phyloP scores from a whole-genome alignment of 2,113 vertebrate genomes.

The Riparia riparia region DNA sequence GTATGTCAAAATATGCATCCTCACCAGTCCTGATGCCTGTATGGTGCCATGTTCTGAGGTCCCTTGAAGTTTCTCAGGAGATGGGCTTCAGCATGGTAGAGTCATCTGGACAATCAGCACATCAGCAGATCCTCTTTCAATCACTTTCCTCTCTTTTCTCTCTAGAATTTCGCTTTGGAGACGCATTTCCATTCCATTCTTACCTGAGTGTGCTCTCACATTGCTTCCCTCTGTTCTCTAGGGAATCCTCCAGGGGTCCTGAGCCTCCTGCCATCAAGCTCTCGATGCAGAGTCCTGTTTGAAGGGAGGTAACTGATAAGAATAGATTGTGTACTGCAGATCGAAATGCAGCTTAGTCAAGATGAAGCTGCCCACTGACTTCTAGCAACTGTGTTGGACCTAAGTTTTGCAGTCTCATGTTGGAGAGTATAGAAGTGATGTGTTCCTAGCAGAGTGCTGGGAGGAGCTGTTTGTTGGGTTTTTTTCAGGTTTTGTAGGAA shows the following conservation, averaged over 20 bases:
- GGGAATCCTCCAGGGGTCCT: neutral
- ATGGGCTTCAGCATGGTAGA: neutral
- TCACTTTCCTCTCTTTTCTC: neutral
- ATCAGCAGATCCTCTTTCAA: neutral
- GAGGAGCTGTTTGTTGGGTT: neutral
- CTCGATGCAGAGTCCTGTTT: neutral
- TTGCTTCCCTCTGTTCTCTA: neutral
- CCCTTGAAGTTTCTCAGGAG: neutral
- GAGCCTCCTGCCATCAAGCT: neutral
- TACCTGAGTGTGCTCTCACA: neutral
- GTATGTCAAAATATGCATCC: neutral
- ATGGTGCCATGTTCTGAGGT: rapidly evolving
- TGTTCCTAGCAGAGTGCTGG: neutral
- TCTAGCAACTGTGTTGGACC: neutral
- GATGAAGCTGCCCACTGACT: neutral
- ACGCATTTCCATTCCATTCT: neutral
- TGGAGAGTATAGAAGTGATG: neutral
- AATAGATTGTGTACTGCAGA: neutral
- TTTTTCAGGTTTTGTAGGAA: neutral
- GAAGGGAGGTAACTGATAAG: neutral
- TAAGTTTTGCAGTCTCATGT: neutral
- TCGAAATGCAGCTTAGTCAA: neutral
- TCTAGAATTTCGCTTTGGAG: neutral
- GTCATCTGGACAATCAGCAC: neutral
- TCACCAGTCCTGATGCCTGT: neutral